Base-by-base conservation (phyloP, 2,797 vertebrate genomes). In the Varecia variegata region DNA sequence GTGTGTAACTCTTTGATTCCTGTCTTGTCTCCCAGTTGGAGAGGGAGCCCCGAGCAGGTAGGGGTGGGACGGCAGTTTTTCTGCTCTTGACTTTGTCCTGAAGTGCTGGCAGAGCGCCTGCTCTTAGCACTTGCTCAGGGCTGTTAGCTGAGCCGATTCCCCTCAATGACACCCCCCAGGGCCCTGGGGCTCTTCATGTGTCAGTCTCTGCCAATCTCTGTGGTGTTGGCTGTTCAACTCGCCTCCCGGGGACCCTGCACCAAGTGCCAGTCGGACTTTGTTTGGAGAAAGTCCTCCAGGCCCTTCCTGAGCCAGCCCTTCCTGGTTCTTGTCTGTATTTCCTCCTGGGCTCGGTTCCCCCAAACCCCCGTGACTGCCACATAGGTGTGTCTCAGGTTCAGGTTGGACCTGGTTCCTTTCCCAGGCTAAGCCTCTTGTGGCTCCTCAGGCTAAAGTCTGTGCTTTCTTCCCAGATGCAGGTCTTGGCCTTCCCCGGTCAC, bases 111-210 rank as follows among this genome's bases (percentile, higher is more conserved):
- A 25, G 52, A 38, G 17, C 18, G 2, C 43, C 58, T 15, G 4
- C 0, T 0, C 23, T 32, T 2, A n/a, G 38, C 15, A 4, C 54
- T 1, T 52, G 32, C 58, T 74, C 56, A 12, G 45, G 23, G 62
- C 18, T 17, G 38, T 15, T 20, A 3, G 30, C 32, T 5, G 50
- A 43, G 5, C 7, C 5, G 0, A 2, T 1, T 23, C 25, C 38
- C 56, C 76, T 18, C 0, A 0, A 5, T 43, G 25, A 4, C 6
- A 11, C 21, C 4, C 10, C 45, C 0, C 45, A 17, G 56, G 62
- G 21, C 23, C 56, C 76, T 15, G 68, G 25, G 32, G 14, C 47
- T 62, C n/a, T 58, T 54, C 15, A 17, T 43, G 13, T 15, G 7
- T 10, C 32, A 18, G 32, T n/a, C 71, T 21, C 47, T 58, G 47